These are phyloP conservation scores for Lacanobia oleracea DNA, from an alignment of 2,888 invertebrate genomes.

Conservation along the genomic window DNA sequence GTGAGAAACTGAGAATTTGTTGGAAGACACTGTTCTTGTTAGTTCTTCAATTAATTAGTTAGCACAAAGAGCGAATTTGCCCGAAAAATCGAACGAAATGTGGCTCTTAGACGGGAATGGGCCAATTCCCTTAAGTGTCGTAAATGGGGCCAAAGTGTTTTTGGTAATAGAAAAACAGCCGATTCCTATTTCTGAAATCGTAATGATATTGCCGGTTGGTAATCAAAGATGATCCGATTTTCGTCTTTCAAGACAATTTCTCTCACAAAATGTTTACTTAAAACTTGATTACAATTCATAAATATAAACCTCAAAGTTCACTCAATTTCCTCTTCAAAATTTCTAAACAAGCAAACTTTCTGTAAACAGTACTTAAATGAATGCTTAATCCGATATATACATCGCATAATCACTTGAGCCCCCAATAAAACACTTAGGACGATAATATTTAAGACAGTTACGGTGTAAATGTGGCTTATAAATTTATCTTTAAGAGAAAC, in stretches of 20 bases:
- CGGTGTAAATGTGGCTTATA: conserved; percentile 64
- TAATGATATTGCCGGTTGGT: conserved; percentile 28
- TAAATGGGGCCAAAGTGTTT: conserved; percentile 42
- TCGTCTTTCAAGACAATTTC: not conserved
- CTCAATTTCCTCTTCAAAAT: conserved; percentile 28
- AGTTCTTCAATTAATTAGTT: conserved; percentile 24
- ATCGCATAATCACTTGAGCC: conserved; percentile 50
- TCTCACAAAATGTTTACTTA: not conserved
- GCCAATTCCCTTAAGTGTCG: conserved; percentile 43
- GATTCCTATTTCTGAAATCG: conserved; percentile 30
- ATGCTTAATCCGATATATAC: conserved; percentile 44
- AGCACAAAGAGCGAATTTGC: not conserved
- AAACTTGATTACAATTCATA: not conserved
- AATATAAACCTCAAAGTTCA: conserved; percentile 22
- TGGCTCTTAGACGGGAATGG: conserved; percentile 1
- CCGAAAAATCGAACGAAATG: conserved; percentile 9
- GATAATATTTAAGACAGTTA: conserved; percentile 51
- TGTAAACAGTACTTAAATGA: conserved; percentile 40
- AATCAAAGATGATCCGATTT: conserved; percentile 6
- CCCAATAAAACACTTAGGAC: conserved; percentile 56
- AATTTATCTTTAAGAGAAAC: conserved; percentile 73
- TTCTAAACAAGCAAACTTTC: conserved; percentile 37
- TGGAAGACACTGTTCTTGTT: conserved; percentile 11
- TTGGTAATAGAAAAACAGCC: conserved; percentile 45
- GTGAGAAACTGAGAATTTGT: conserved; percentile 14